Evolutionary conservation across 2,797 vertebrate genomes (phyloP).

Genomic region (Choloepus didactylus): DNA sequence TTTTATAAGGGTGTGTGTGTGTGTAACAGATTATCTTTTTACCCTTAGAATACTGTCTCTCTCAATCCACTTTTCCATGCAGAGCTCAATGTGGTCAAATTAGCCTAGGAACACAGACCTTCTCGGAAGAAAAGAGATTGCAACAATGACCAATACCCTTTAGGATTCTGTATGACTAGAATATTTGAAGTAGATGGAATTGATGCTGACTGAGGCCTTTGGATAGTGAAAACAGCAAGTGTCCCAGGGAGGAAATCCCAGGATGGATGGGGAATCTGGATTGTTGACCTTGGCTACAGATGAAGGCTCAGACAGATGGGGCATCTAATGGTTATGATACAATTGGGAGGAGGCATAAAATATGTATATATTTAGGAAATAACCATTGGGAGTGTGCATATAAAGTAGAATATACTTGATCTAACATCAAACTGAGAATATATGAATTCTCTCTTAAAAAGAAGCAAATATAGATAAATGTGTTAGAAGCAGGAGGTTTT

Average conservation of each 20-base stretch:
- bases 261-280: not conserved
- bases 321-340: not conserved
- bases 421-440: not conserved
- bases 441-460: not conserved
- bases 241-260: not conserved
- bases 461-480: not conserved
- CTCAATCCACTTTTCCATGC: not conserved
- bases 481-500: not conserved
- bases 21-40: not conserved
- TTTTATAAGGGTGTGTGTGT: not conserved
- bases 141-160: not conserved
- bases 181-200: not conserved
- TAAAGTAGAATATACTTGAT: not conserved
- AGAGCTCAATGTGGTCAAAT: not conserved
- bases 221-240: not conserved
- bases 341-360: not conserved
- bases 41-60: not conserved
- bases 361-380: not conserved
- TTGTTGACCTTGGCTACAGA: not conserved
- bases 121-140: not conserved
- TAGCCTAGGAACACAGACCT: not conserved
- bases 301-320: not conserved
- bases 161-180: not conserved
- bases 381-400: no score
- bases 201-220: not conserved